phyloP scores from a whole-genome alignment of 2,888 invertebrate species.

The Galerucella pusilla region DNA sequence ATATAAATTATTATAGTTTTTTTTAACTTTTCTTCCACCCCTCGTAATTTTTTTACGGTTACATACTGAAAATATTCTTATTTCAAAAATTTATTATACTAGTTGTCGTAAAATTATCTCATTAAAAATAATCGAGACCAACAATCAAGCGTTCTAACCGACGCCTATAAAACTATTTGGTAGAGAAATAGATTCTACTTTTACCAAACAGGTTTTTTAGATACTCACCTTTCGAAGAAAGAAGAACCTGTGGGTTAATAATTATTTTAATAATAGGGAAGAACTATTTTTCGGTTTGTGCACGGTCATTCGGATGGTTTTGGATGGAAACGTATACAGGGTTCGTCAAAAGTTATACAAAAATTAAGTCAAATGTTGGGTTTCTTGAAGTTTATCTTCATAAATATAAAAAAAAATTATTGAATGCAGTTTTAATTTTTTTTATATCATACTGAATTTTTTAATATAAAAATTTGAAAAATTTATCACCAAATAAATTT shows the following conservation, averaged over 20 bases:
- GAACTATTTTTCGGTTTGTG: conserved; percentile 42
- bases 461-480: no score
- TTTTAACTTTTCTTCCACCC: no score
- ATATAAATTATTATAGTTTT: no score
- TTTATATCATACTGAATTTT: no score
- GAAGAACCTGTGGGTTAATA: conserved; percentile 46
- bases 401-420: no score
- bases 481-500: no score
- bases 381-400: no score
- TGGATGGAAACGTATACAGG: not conserved
- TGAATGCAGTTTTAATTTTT: no score
- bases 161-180: conserved; percentile 17
- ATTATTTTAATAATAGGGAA: conserved; percentile 51
- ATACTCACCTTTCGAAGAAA: conserved; percentile 1
- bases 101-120: conserved; percentile 18
- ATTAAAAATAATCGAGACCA: conserved; percentile 18
- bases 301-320: conserved; percentile 43
- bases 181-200: conserved; percentile 1
- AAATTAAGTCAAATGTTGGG: not conserved
- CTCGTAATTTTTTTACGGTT: not conserved
- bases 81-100: conserved; percentile 10
- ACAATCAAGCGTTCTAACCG: conserved; percentile 7
- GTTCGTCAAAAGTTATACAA: not conserved
- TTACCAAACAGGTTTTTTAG: not conserved
- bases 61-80: not conserved